Evolutionary conservation across 2,888 invertebrate genomes (phyloP), one percentile per base, ranked within the genome.

Genomic region (Ectemnius lituratus): DNA sequence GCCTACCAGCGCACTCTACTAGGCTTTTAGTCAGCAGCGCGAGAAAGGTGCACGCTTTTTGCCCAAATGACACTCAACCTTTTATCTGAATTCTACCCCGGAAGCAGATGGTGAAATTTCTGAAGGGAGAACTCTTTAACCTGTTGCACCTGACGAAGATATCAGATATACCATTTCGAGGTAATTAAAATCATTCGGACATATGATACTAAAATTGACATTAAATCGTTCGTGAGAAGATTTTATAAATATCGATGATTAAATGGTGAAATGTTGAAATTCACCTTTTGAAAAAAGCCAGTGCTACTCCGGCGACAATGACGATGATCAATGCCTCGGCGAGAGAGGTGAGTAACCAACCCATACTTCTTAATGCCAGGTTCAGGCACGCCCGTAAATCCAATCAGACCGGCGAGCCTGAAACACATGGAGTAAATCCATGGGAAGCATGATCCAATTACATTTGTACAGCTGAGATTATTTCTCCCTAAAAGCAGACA

Each of bases 261-360:
- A 23, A 23, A 3, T 28, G 58, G 70, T 73, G 67, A 77, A 67
- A 67, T 70, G 14, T 47, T 66, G 46, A 47, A 56, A 56, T 70
- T 80, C 74, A 89, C 90, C 90, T 89, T 83, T 83, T 88, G 70
- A 84, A 88, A 59, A 90, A 75, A 23, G 85, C 82, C 63, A 89
- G 72, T 13, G 87, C 81, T 20, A 85, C 87, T 11, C 88, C 88
- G 45, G 85, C 86, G 27, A 84, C 78, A 57, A 88, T 74, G 73
- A 86, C 79, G 71, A 90, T 84, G 68, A 85, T 78, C 70, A 90
- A 73, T 70, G 82, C 85, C 62, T 89, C 82, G 59, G 84, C 87
- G 62, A 90, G 82, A 69, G 84, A 84, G 70, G 87, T 87, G 61
- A 90, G 81, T 61, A 79, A 84, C 90, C 90, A 90, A 73, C 87